Evolutionary conservation across 2,888 invertebrate species (phyloP).

Genomic region (Lumbricus terrestris): DNA sequence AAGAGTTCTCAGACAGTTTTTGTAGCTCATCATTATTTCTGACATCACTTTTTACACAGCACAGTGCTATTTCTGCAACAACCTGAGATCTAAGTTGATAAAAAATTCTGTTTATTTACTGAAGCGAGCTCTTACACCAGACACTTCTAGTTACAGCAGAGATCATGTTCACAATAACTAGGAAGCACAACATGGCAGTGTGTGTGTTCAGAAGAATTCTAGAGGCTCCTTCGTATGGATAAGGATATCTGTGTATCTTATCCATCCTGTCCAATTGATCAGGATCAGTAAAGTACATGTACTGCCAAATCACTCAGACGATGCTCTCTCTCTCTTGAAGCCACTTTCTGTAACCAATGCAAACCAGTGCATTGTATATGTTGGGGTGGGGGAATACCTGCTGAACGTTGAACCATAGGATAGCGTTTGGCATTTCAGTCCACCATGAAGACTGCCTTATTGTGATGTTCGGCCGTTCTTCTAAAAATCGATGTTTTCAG

Average conservation of each 20-base stretch:
- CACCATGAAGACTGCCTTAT: not conserved
- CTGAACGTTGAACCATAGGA: too few species aligned
- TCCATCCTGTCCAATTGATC: not conserved
- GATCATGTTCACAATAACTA: not conserved
- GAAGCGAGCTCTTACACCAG: not conserved
- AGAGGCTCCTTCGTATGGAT: not conserved
- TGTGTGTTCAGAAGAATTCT: not conserved
- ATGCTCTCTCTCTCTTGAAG: not conserved
- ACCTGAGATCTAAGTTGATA: slow-evolving; percentile 3
- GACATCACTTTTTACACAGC: not conserved
- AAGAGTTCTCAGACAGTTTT: not conserved
- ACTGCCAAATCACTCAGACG: not conserved
- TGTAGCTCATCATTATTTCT: not conserved
- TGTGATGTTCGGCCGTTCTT: not conserved
- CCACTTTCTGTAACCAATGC: not conserved
- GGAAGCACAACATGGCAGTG: not conserved
- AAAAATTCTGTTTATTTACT: not conserved
- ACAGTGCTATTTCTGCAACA: not conserved
- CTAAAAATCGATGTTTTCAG: not conserved
- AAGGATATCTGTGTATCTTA: not conserved
- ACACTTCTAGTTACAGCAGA: not conserved
- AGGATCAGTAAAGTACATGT: not conserved
- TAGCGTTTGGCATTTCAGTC: not conserved
- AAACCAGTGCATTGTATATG: too few species aligned
- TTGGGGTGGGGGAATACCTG: too few species aligned